Base-by-base conservation (phyloP, 1,140 invertebrate genomes). In the Lepidurus arcticus region DNA sequence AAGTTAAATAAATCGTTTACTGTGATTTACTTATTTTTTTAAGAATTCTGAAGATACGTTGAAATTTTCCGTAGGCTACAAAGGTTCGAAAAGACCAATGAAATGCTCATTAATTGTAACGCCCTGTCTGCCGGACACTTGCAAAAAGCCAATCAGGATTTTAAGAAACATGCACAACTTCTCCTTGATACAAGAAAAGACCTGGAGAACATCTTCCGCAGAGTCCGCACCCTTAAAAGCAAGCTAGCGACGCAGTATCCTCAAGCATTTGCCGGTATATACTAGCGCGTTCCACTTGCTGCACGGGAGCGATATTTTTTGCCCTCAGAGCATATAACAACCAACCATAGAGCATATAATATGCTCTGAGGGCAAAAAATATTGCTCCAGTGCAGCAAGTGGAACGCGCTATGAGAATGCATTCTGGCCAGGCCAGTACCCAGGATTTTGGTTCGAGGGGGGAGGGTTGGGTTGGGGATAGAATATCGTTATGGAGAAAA, bases 61-160 rank as follows among this genome's bases (percentile, higher is more conserved):
- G 77, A 79, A 80, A 81, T 81, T 82, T 77, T 82, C 86, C 88
- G 65, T 84, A 98, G 96, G 94, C 85, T 98, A 34, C 93, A 95
- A 82, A 88, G 95, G 79, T 98, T 97, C 87, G 96, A 98, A 83
- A 98, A 98, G 83, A 97, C 96, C 3, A 98, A 97, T 84, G 96
- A 98, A 88, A 98, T 98, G 96, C 85, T 98, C 34, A 92, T 94
- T 34, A 98, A 98, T 82, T 97, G 95, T 82, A 98, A 98, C 85
- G 91, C 93, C 6, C 84, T 98, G 6, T 95, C 94, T 6, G 88
- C 92, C 9, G 88, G 90, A 79, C 89, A 95, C 44, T 88, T 94
- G 75, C 93, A 95, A 83, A 90, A 89, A 76, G 93, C 95, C 34
- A 89, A 89, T 9, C 88, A 89, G 34, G 94, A 97, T 81, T 96